Conservation (phyloP, 1,140 invertebrate genomes). For the Hypsibius dujardini region DNA sequence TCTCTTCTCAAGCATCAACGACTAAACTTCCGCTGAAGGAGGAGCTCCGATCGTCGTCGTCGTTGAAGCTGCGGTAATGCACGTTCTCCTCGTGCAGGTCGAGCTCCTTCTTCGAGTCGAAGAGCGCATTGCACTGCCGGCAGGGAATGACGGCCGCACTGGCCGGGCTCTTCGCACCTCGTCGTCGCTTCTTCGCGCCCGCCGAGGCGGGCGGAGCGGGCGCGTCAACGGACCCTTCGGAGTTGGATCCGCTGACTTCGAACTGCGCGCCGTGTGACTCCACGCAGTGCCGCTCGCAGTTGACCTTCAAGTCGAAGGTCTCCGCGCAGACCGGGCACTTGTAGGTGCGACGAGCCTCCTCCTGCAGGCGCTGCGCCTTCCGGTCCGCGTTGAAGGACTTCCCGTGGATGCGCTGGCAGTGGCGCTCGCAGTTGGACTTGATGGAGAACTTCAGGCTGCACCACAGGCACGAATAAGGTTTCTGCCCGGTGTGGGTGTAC, state of each 20-base stretch:
- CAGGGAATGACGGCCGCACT: not conserved
- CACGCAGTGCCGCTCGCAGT: slow-evolving; percentile 78
- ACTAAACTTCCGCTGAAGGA: slow-evolving; percentile 7
- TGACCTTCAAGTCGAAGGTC: slow-evolving; percentile 86
- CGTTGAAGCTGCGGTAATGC: not conserved
- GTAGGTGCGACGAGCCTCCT: slow-evolving; percentile 41
- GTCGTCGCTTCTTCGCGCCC: not conserved
- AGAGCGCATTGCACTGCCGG: not conserved
- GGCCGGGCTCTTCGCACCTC: not conserved
- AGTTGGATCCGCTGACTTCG: slow-evolving; percentile 26
- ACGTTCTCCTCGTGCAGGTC: not conserved
- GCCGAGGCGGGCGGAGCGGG: not conserved
- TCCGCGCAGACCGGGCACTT: slow-evolving; percentile 76
- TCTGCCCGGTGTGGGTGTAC: slow-evolving; percentile 80
- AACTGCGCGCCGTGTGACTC: slow-evolving; percentile 56
- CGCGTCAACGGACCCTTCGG: not conserved
- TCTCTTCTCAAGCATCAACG: slow-evolving; percentile 6
- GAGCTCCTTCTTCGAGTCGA: not conserved
- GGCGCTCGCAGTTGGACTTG: slow-evolving; percentile 87
- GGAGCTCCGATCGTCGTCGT: not conserved
- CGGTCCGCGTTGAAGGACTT: slow-evolving; percentile 34
- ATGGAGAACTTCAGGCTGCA: slow-evolving; percentile 84
- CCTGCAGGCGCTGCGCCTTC: slow-evolving; percentile 19
- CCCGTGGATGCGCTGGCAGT: slow-evolving; percentile 69
- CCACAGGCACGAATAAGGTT: slow-evolving; percentile 78